Evolutionary conservation across 2,888 invertebrate species (phyloP).

Genomic region (Dendrolimus houi): DNA sequence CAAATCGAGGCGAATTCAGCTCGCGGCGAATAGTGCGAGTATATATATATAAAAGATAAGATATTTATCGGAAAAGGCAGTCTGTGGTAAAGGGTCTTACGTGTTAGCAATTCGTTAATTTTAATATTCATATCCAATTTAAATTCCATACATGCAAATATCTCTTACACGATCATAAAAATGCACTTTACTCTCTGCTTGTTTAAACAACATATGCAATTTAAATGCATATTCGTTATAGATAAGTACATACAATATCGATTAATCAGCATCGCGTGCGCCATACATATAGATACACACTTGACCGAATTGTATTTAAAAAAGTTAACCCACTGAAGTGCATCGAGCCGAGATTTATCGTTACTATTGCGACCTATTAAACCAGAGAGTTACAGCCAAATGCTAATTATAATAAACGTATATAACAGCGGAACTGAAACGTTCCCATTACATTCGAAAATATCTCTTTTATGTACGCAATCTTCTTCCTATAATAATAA

Average conservation of each 20-base stretch:
- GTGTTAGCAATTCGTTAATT: too few relatives aligned
- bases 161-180: too few relatives aligned
- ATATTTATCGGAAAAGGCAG: too few relatives aligned
- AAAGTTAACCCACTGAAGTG: constrained; percentile 24
- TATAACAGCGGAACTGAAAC: background rate
- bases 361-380: constrained; percentile 10
- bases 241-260: constrained; percentile 19
- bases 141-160: too few relatives aligned
- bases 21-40: too few relatives aligned
- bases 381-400: background rate
- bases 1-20: too few relatives aligned
- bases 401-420: constrained; percentile 1
- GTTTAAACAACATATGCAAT: too few relatives aligned
- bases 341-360: constrained; percentile 20
- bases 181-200: too few relatives aligned
- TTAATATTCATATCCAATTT: too few relatives aligned
- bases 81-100: too few relatives aligned
- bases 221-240: too few relatives aligned
- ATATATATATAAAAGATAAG: too few relatives aligned
- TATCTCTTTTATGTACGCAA: background rate
- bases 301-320: constrained; percentile 42
- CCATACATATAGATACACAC: constrained; percentile 18
- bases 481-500: background rate
- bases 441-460: background rate
- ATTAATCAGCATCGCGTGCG: constrained; percentile 29